Evolutionary conservation across 2,113 vertebrate species (phyloP).

Genomic region (Chinchilla lanigera): DNA sequence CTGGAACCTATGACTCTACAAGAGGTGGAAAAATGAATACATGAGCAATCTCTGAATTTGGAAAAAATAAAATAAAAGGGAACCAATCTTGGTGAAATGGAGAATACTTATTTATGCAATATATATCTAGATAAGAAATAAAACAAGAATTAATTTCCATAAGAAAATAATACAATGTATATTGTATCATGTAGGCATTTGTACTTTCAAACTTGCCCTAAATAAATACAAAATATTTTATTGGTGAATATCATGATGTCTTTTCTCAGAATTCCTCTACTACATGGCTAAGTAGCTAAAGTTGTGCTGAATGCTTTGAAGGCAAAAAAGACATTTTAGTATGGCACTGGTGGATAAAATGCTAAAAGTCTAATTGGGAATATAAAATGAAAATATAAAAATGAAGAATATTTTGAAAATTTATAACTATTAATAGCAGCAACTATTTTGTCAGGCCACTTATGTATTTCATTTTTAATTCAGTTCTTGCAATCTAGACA

Average conservation of each 20-base stretch:
- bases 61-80: background rate
- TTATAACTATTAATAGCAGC: background rate
- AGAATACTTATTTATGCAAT: background rate
- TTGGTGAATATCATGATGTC: background rate
- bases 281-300: background rate
- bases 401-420: background rate
- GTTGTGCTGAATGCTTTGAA: background rate
- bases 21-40: background rate
- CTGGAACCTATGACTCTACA: background rate
- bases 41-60: background rate
- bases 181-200: background rate
- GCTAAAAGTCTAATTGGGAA: background rate
- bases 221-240: background rate
- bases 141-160: background rate
- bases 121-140: background rate
- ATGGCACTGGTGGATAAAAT: background rate
- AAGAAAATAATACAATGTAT: background rate
- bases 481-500: background rate
- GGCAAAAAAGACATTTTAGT: background rate
- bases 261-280: background rate
- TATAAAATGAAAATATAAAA: conserved; percentile 23
- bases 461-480: background rate
- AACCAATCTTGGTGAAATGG: background rate
- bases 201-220: background rate
- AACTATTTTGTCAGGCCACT: background rate